Percentiles rank a stretch among this genome's conserved stretches.
phyloP scores from a whole-genome alignment of 2,888 invertebrate species.

The Microplitis deprimator region DNA sequence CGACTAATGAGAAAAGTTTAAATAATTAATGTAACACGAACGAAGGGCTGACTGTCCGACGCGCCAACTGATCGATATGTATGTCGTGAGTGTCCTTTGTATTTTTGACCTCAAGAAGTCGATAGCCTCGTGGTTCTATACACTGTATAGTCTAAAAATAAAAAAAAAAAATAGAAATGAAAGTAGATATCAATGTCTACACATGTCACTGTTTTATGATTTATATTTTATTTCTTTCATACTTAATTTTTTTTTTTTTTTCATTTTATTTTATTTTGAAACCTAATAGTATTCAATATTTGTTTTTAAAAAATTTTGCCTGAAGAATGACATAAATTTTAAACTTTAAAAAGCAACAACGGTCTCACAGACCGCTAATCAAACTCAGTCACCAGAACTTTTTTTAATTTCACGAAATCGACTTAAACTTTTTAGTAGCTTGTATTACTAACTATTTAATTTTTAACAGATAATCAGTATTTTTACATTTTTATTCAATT shows the following conservation, averaged over 20 bases:
- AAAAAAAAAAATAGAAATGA: conserved; percentile 21
- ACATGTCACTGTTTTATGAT: conserved; percentile 4
- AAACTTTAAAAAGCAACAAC: neutral
- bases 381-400: no score
- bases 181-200: conserved; percentile 15
- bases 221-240: neutral
- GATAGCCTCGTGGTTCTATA: conserved; percentile 38
- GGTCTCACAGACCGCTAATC: no score
- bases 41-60: conserved; percentile 38
- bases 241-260: neutral
- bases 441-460: no score
- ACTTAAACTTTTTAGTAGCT: no score
- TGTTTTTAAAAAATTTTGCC: neutral
- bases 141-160: conserved; percentile 15
- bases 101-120: conserved; percentile 42
- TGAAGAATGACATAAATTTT: neutral
- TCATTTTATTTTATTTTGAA: neutral
- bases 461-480: no score
- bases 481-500: no score
- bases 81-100: conserved; percentile 45
- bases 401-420: no score
- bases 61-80: conserved; percentile 47
- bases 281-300: neutral
- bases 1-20: conserved; percentile 53
- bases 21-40: conserved; percentile 50